Evolutionary conservation across 2,888 invertebrate species (phyloP).

Genomic region (Phymatocera aterrima): DNA sequence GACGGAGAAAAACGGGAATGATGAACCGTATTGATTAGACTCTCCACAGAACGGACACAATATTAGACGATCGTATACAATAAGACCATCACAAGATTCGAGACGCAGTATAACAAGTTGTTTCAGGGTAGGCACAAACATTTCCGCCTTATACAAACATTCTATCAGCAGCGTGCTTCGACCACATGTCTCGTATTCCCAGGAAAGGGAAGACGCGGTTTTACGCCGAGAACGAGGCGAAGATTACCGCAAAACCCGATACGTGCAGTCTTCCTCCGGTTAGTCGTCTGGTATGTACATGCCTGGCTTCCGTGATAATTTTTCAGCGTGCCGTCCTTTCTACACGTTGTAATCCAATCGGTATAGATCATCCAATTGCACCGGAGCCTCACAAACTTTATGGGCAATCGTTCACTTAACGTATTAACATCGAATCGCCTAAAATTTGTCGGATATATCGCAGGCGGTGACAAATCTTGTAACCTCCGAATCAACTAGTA

Average conservation of each 20-base stretch:
- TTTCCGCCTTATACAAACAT: not conserved
- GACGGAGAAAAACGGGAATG: not conserved
- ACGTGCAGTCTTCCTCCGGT: not conserved
- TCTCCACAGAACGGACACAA: not conserved
- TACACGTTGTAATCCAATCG: not conserved
- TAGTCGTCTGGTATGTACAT: not conserved
- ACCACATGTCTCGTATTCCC: constrained; percentile 2
- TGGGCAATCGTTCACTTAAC: not conserved
- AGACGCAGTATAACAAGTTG: not conserved
- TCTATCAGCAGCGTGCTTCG: not conserved
- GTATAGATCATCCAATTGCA: not conserved
- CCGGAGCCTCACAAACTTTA: not conserved
- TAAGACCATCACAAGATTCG: not conserved
- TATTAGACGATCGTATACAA: not conserved
- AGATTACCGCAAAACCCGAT: constrained; percentile 5
- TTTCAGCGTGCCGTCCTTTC: not conserved
- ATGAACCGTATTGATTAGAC: not conserved
- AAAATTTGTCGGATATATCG: too few relatives aligned
- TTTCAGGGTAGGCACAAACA: not conserved
- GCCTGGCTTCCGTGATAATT: constrained; percentile 6
- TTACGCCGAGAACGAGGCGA: not conserved
- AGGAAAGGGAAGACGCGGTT: constrained; percentile 2
- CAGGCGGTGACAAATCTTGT: not conserved
- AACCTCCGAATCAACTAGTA: too few relatives aligned
- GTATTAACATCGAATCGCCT: not conserved